Evolutionary conservation across 64 coral and sea anemone genomes (phyloP).

Genomic region (Actinia tenebrosa): DNA sequence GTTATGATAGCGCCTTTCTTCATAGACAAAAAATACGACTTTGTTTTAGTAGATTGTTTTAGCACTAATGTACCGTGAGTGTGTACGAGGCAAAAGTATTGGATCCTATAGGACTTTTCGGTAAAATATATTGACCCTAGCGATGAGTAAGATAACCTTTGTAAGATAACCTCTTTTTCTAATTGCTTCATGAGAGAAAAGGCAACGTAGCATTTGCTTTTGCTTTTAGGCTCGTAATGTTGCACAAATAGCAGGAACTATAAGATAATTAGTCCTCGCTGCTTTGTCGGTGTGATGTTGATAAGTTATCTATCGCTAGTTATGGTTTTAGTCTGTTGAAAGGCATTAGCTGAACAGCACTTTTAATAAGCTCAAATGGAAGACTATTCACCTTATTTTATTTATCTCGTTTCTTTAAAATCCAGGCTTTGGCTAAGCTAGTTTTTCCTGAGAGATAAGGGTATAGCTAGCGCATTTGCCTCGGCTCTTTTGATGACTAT

Average conservation of each 20-base stretch:
- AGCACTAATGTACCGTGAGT: background rate
- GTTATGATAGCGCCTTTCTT: background rate
- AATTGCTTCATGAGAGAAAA: background rate
- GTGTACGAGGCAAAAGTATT: background rate
- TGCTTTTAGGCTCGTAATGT: background rate
- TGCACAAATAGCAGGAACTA: background rate
- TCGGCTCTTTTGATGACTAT: background rate
- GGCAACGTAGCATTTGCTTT: background rate
- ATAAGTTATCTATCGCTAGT: background rate
- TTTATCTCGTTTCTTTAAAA: background rate
- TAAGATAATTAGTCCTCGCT: background rate
- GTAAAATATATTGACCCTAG: background rate
- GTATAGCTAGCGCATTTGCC: background rate
- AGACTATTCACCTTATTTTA: background rate
- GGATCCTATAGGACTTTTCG: background rate
- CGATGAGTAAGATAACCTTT: no score
- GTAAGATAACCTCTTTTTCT: background rate
- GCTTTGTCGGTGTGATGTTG: background rate
- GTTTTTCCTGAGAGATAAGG: background rate
- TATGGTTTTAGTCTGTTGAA: background rate
- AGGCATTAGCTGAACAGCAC: background rate
- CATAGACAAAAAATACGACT: background rate
- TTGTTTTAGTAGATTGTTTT: background rate
- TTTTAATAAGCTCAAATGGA: conserved; percentile 16
- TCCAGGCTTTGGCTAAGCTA: background rate